Conservation (phyloP, 2,888 invertebrate genomes). For the Pyrocoelia pectoralis region DNA sequence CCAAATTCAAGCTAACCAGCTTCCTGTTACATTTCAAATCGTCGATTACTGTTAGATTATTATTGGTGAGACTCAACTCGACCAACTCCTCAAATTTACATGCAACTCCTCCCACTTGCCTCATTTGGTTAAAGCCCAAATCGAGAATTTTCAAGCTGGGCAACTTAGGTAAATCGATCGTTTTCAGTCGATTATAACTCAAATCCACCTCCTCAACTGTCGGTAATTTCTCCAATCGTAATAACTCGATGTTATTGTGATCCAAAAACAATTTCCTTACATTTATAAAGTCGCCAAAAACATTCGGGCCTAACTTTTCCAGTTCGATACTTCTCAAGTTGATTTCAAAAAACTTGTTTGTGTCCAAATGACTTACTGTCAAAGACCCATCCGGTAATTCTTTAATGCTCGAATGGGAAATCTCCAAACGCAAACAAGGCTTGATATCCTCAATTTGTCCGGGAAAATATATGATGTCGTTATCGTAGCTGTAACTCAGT, state of each 20-base stretch:
- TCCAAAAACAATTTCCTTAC: not conserved
- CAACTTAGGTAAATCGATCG: not conserved
- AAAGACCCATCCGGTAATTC: not conserved
- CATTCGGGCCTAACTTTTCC: not conserved
- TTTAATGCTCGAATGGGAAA: not conserved
- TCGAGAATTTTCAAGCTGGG: slow-evolving; percentile 10
- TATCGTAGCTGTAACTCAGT: not conserved
- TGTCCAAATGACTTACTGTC: not conserved
- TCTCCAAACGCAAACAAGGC: slow-evolving; percentile 7
- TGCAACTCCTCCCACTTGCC: not conserved
- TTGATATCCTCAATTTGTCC: not conserved
- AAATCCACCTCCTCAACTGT: slow-evolving; percentile 52
- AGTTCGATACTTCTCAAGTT: not conserved
- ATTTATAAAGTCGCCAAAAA: not conserved
- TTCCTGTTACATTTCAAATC: slow-evolving; percentile 16
- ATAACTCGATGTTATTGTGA: slow-evolving; percentile 46
- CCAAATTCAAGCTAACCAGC: slow-evolving; percentile 16
- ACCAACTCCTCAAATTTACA: slow-evolving; percentile 17
- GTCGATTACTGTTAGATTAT: slow-evolving; percentile 53
- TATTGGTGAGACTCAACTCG: slow-evolving; percentile 45
- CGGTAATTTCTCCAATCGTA: slow-evolving; percentile 53
- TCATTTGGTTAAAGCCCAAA: slow-evolving; percentile 12
- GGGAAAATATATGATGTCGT: not conserved
- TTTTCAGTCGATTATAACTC: slow-evolving; percentile 49
- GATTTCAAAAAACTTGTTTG: not conserved